Percentiles rank a stretch among this genome's conserved stretches.
phyloP scores from a whole-genome alignment of 2,797 vertebrate species.

The Yasuhikotakia modesta region DNA sequence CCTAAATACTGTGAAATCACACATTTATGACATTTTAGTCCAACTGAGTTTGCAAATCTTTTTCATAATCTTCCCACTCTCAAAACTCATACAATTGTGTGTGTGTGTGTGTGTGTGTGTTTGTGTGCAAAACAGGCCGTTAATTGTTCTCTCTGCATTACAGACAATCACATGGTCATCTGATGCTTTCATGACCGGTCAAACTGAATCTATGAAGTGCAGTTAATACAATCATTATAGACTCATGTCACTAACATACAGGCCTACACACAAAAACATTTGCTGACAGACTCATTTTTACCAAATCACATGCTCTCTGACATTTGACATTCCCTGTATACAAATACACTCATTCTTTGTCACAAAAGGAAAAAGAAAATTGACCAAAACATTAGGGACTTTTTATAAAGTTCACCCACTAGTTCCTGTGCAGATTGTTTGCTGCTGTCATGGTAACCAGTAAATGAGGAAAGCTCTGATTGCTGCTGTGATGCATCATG shows the following conservation, averaged over 20 bases:
- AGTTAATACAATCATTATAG: constrained; percentile 25
- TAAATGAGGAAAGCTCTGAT: constrained; percentile 11
- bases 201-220: constrained; percentile 36
- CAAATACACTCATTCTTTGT: neutral
- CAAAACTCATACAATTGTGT: too few species aligned
- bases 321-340: neutral
- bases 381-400: neutral
- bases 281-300: neutral
- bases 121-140: constrained; percentile 37
- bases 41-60: too few species aligned
- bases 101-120: neutral
- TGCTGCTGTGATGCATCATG: constrained; percentile 26
- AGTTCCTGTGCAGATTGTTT: constrained; percentile 24
- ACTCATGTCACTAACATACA: constrained; percentile 3
- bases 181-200: constrained; percentile 31
- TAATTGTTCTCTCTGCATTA: constrained; percentile 46
- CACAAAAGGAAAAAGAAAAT: neutral
- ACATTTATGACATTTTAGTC: too few species aligned
- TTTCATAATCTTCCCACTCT: too few species aligned
- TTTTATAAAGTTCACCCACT: constrained; percentile 16
- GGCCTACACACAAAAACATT: neutral
- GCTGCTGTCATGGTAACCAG: constrained; percentile 29
- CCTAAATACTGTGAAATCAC: too few species aligned
- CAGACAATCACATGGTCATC: constrained; percentile 38
- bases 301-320: constrained; percentile 16